Base-by-base conservation (phyloP, 92 coral and sea anemone species). In the Phymanthus crucifer region DNA sequence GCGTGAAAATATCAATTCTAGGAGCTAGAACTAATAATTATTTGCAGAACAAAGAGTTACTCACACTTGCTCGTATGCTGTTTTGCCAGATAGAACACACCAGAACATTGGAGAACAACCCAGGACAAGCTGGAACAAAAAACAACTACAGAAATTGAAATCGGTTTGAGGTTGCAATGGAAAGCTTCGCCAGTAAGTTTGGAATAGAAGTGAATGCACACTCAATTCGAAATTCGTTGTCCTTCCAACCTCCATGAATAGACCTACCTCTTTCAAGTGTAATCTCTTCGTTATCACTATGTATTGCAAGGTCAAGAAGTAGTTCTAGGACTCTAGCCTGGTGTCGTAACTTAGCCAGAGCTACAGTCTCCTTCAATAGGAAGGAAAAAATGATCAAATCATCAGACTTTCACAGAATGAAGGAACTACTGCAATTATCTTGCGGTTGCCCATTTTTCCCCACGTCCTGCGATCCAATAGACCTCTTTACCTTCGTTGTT, bases 261-360 rank as follows among this genome's bases (percentile, higher is more conserved):
- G 5, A 79, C 87, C 54, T 58, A 92, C 97, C 93, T 83, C 86
- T 77, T 61, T 83, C 83, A 56, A 92, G 89, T 26, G 97, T 75
- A 19, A 91, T 70, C 50, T 66, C 78, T 64, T 85, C 85, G 24
- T 72, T 80, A 36, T 92, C 97, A 32, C 87, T 75, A 43, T 88
- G 85, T 32, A 82, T 32, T 29, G 90, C 92, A 16, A 95, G 70
- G 32, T 85, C 89, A 14, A 93, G 65, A 38, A 95, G 92, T 48
- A 82, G 87, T 73, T 93, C 98, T 6, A 93, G 70, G 11, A 91
- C 90, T 67, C 93, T 93, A 17, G 86, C 90, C 82, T 95, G 99
- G 72, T 83, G 93, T 56, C 97, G 81, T 23, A 90, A 87, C 74
- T 93, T 95, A 19, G 89, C 72, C 11, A 95, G 83, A 21, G 99